A percentile compares a stretch with the other conserved stretches of the same genome.
These are phyloP conservation scores for Scomber colias DNA, from an alignment of 2,113 vertebrate genomes.

Conservation along the genomic window DNA sequence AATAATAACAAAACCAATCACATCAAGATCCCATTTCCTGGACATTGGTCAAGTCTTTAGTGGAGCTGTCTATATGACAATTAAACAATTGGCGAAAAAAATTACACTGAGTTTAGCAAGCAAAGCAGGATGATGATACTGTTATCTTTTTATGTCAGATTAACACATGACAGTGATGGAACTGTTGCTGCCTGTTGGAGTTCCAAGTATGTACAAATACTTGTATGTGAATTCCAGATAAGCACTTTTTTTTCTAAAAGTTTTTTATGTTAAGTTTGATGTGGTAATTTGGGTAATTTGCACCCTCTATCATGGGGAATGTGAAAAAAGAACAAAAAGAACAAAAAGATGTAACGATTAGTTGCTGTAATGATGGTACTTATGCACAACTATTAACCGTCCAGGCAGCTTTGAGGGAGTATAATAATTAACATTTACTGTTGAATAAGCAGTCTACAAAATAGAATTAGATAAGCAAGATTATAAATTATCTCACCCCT, in stretches of 20 bases:
- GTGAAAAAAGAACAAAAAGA: slow-evolving; percentile 9
- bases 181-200: slow-evolving; percentile 5
- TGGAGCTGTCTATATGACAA: neutral
- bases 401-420: slow-evolving; percentile 7
- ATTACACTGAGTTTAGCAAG: slow-evolving; percentile 34
- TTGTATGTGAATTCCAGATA: slow-evolving; percentile 24
- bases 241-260: neutral
- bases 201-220: neutral
- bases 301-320: neutral
- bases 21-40: slow-evolving; percentile 45
- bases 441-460: slow-evolving; percentile 3
- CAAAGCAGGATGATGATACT: slow-evolving; percentile 26
- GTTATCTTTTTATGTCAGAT: slow-evolving; percentile 40
- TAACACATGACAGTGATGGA: neutral
- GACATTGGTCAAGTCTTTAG: slow-evolving; percentile 35
- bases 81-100: slow-evolving; percentile 16
- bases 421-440: slow-evolving; percentile 13
- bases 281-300: slow-evolving; percentile 36
- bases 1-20: slow-evolving; percentile 44
- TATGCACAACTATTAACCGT: slow-evolving; percentile 11
- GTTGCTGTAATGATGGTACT: slow-evolving; percentile 9
- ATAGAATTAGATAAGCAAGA: slow-evolving; percentile 22
- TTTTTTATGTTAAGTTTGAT: slow-evolving; percentile 9
- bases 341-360: slow-evolving; percentile 23
- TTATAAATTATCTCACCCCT: slow-evolving; percentile 7